These are phyloP conservation scores for Gastrophryne carolinensis DNA, from an alignment of 2,797 vertebrate genomes.

Conservation along the genomic window DNA sequence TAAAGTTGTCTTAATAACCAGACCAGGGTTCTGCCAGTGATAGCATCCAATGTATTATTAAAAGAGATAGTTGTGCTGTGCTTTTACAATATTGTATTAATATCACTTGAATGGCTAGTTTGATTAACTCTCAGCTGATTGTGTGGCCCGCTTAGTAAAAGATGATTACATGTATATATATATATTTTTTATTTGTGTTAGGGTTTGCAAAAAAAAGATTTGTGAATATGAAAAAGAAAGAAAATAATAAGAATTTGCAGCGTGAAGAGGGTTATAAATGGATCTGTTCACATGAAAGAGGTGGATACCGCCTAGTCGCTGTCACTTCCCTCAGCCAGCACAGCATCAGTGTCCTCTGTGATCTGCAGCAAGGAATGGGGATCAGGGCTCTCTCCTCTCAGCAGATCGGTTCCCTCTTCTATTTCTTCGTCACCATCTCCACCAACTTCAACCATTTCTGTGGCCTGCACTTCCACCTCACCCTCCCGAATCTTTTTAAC, in stretches of 20 bases:
- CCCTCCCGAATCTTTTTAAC: constrained; percentile 96
- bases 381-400: constrained; percentile 77
- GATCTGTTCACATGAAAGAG: constrained; percentile 48
- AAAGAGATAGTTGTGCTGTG: constrained; percentile 6
- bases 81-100: constrained; percentile 13
- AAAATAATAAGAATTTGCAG: constrained; percentile 53
- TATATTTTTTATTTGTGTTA: constrained; percentile 60
- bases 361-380: constrained; percentile 82
- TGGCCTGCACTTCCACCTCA: constrained; percentile 85
- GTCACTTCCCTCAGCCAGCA: constrained; percentile 84
- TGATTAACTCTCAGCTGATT: constrained; percentile 9
- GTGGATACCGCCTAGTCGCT: constrained; percentile 74
- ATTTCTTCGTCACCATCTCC: constrained; percentile 73
- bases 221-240: constrained; percentile 58
- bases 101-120: neutral
- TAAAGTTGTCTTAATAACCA: too few relatives aligned
- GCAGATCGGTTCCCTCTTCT: constrained; percentile 70
- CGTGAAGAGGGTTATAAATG: constrained; percentile 56
- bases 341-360: constrained; percentile 83
- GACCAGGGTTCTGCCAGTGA: neutral
- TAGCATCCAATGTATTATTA: neutral
- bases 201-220: constrained; percentile 54
- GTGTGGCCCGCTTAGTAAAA: constrained; percentile 50
- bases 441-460: constrained; percentile 93
- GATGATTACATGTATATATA: constrained; percentile 56